These are phyloP conservation scores for Nomada lathburiana DNA, from an alignment of 2,888 invertebrate species.

Conservation along the genomic window DNA sequence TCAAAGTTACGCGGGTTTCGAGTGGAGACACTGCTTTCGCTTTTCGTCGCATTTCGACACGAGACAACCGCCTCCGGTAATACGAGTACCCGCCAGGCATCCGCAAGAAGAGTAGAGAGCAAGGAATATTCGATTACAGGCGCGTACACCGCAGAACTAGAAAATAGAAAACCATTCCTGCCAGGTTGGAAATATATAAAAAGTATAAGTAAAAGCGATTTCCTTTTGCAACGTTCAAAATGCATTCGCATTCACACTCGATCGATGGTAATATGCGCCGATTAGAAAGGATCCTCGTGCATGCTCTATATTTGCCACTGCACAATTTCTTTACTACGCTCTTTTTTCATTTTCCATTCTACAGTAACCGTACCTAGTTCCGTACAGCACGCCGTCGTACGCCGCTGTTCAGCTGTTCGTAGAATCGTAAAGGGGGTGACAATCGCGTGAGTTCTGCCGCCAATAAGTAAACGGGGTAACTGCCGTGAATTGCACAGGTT, in stretches of 20 bases:
- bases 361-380: too few species aligned
- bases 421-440: conserved; percentile 6
- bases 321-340: too few species aligned
- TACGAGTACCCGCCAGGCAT: conserved; percentile 53
- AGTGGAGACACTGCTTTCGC: conserved; percentile 23
- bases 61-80: conserved; percentile 54
- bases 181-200: not conserved
- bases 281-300: not conserved
- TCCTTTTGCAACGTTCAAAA: not conserved
- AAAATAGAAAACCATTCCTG: conserved; percentile 54
- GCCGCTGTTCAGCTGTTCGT: conserved; percentile 24
- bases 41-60: conserved; percentile 49
- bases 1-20: conserved; percentile 1
- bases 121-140: conserved; percentile 58
- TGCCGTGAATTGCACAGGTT: not conserved
- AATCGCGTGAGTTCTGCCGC: conserved; percentile 14
- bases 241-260: not conserved
- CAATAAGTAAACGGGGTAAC: conserved; percentile 26
- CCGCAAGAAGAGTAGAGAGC: conserved; percentile 54
- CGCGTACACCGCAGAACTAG: conserved; percentile 58
- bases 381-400: not conserved
- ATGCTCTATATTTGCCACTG: not conserved
- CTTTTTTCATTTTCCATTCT: not conserved
- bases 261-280: not conserved
- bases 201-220: not conserved